These are phyloP conservation scores for Acromyrmex heyeri DNA, from an alignment of 1,140 invertebrate species.

Conservation along the genomic window DNA sequence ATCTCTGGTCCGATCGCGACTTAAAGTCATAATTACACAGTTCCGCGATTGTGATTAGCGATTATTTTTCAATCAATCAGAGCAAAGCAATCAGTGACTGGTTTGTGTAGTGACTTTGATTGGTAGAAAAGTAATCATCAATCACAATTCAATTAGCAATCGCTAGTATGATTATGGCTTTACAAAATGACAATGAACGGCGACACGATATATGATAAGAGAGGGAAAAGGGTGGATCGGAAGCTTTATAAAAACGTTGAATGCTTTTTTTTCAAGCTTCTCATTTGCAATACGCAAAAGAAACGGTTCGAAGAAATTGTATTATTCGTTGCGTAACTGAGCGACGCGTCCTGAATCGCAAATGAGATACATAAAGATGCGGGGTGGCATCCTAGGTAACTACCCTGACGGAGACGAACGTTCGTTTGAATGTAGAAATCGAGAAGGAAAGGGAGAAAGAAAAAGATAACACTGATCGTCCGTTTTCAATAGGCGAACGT, in stretches of 20 bases:
- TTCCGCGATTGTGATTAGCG: no score
- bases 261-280: slow-evolving; percentile 1
- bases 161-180: no score
- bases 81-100: no score
- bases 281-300: slow-evolving; percentile 21
- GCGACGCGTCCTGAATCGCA: slow-evolving; percentile 33
- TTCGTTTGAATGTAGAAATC: neutral
- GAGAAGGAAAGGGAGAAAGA: neutral
- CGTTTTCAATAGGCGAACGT: no score
- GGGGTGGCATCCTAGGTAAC: no score
- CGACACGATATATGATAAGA: neutral
- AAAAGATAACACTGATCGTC: neutral
- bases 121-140: no score
- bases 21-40: no score
- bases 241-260: slow-evolving; percentile 33
- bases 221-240: neutral
- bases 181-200: neutral
- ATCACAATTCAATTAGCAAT: no score
- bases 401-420: neutral
- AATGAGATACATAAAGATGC: neutral
- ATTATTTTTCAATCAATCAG: no score
- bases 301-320: slow-evolving; percentile 43
- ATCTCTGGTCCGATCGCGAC: no score
- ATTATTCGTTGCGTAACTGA: slow-evolving; percentile 38
- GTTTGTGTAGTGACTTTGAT: no score